phyloP scores from a whole-genome alignment of 2,888 invertebrate genomes.

The Phyllotreta striolata region DNA sequence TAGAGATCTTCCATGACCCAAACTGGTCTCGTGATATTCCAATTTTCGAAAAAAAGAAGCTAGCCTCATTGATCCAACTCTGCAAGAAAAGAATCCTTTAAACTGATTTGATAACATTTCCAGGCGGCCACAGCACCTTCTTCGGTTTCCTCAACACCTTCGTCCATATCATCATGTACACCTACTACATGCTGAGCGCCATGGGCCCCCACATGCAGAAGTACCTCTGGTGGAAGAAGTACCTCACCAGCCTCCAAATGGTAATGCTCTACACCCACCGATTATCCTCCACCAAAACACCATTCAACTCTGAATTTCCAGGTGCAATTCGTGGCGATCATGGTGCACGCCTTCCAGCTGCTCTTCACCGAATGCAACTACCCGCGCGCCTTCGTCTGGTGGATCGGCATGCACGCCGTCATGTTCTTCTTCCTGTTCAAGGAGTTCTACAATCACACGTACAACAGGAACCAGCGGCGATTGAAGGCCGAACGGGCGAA shows the following conservation, averaged over 20 bases:
- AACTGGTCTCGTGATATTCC: no score
- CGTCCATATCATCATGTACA: conserved; percentile 97
- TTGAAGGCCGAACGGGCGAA: conserved; percentile 25
- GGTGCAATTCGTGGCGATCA: conserved; percentile 89
- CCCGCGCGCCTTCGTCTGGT: conserved; percentile 93
- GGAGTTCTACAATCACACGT: conserved; percentile 90
- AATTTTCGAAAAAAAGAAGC: no score
- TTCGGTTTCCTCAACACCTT: conserved; percentile 94
- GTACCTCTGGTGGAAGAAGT: conserved; percentile 96
- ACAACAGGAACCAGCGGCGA: conserved; percentile 58
- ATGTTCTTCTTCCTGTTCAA: conserved; percentile 96
- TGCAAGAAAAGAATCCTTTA: not conserved
- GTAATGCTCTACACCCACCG: conserved; percentile 61
- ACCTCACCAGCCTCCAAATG: conserved; percentile 92
- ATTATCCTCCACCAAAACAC: not conserved
- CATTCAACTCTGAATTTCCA: conserved; percentile 58
- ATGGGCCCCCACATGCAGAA: conserved; percentile 86
- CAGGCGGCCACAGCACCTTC: conserved; percentile 95
- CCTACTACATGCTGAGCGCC: conserved; percentile 91
- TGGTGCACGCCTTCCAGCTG: conserved; percentile 92
- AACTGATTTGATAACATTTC: conserved; percentile 18
- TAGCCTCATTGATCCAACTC: no score
- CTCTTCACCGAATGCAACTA: conserved; percentile 92
- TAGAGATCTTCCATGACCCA: no score
- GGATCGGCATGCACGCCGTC: conserved; percentile 94